Base-by-base conservation (phyloP, 2,797 vertebrate species). In the Catostomus latipinnis region DNA sequence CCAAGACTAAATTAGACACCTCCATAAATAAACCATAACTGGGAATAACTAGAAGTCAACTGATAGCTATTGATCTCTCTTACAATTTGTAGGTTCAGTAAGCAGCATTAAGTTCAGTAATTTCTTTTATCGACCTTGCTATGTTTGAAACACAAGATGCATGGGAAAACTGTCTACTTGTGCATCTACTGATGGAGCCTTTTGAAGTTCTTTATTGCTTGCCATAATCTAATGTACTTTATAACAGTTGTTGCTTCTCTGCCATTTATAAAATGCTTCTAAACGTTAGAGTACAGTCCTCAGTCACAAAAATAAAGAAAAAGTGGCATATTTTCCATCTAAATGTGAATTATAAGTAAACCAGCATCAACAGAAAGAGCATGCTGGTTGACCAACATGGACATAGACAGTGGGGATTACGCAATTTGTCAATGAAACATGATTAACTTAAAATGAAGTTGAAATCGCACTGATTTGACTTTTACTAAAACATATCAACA, bases 51-150 rank as follows among this genome's bases (percentile, higher is more conserved):
- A 53, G 12, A 65, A 74, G 49, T 50, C 46, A 73, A 60, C 72
- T 60, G 45, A 78, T 74, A 8, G 34, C 34, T 57, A 76, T 81
- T 66, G 80, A 76, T 77, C 68, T 67, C 6, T 63, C 61, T 14
- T n/a, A 53, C 8, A 50, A 49, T 67, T 54, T 66, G 22, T 46
- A 54, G 53, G 50, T 52, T 50, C 61, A 61, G 18, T 57, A 49
- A 56, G 65, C 46, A 74, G 58, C 16, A 18, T 18, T 18, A 18
- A 18, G 16, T 18, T 18, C n/a, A 53, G 10, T 49, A 11, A 12
- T 4, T 69, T 61, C 48, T 12, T 73, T 73, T 67, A 80, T 73
- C 8, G 62, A 67, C 34, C 43, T 12, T 46, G 7, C 53, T 66
- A 4, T 9, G n/a, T 61, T 69, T 70, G 57, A 49, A 78, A 61